Percentiles rank a stretch among this genome's conserved stretches.
Evolutionary conservation across 2,888 invertebrate species (phyloP).

Genomic region (Colletes collaris): DNA sequence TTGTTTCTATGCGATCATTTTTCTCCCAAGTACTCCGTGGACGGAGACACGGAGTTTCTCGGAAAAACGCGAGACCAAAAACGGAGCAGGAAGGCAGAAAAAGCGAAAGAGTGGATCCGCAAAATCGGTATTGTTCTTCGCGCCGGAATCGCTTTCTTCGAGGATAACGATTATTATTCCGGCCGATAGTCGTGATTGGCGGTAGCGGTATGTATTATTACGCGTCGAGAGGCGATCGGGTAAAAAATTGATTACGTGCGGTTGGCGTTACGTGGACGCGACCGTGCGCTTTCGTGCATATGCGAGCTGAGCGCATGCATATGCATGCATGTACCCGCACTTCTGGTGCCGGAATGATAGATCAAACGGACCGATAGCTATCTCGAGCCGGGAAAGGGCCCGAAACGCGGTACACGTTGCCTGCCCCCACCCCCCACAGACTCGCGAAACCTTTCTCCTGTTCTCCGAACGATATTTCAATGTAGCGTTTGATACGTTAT

Average conservation of each 20-base stretch:
- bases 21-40: not conserved
- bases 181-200: slow-evolving; percentile 18
- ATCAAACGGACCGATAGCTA: slow-evolving; percentile 53
- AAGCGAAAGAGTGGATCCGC: not conserved
- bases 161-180: not conserved
- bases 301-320: not conserved
- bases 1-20: no score
- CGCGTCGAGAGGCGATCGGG: not conserved
- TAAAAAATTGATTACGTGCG: slow-evolving; percentile 28
- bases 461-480: slow-evolving; percentile 54
- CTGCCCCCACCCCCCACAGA: not conserved
- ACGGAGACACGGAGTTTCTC: not conserved
- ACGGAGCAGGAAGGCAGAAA: no score
- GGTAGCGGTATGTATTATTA: slow-evolving; percentile 2
- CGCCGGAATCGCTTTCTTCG: not conserved
- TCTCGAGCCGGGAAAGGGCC: slow-evolving; percentile 55
- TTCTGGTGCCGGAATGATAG: slow-evolving; percentile 61
- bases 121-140: not conserved
- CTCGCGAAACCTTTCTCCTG: slow-evolving; percentile 54
- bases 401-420: slow-evolving; percentile 46
- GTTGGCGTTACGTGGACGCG: slow-evolving; percentile 48
- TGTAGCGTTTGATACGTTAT: slow-evolving; percentile 57
- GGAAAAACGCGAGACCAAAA: no score
- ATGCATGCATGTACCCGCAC: slow-evolving; percentile 45
- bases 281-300: slow-evolving; percentile 44